Percentiles rank a stretch among this genome's conserved stretches.
Conservation (phyloP, 2,797 vertebrate species). For the Eulemur coronatus region DNA sequence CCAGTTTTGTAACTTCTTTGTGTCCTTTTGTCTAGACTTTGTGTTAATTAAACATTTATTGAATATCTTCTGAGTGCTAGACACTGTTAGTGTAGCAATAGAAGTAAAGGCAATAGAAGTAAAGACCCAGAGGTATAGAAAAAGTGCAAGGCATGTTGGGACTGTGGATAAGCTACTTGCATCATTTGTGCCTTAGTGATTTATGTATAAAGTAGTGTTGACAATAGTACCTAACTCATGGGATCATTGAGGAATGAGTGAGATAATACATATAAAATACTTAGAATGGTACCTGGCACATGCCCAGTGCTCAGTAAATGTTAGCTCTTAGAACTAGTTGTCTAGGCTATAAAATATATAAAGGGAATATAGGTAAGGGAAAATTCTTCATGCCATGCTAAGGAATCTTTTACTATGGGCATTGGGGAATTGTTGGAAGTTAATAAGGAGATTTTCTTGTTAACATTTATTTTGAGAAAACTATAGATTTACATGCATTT, state of each 20-base stretch:
- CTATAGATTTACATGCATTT: neutral
- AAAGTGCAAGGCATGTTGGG: neutral
- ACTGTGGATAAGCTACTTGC: neutral
- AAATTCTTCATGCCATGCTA: neutral
- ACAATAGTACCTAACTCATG: neutral
- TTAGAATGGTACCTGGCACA: neutral
- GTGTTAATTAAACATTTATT: neutral
- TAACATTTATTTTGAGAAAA: conserved; percentile 23
- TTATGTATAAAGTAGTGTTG: neutral
- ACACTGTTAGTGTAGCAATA: neutral
- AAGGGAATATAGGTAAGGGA: neutral
- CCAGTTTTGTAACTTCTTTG: conserved; percentile 16
- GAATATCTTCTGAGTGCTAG: neutral
- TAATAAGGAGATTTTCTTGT: neutral
- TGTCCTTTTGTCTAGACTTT: neutral
- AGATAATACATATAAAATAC: neutral
- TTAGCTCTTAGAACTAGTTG: conserved; percentile 1
- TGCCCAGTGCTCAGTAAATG: neutral
- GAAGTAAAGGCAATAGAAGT: neutral
- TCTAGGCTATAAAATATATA: neutral
- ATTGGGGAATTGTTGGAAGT: neutral
- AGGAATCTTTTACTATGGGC: neutral
- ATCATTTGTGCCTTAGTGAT: neutral
- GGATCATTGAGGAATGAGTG: neutral
- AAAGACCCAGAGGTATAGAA: neutral